Evolutionary conservation across 2,113 vertebrate species (phyloP).

Genomic region (Myanophis thanlyinensis): DNA sequence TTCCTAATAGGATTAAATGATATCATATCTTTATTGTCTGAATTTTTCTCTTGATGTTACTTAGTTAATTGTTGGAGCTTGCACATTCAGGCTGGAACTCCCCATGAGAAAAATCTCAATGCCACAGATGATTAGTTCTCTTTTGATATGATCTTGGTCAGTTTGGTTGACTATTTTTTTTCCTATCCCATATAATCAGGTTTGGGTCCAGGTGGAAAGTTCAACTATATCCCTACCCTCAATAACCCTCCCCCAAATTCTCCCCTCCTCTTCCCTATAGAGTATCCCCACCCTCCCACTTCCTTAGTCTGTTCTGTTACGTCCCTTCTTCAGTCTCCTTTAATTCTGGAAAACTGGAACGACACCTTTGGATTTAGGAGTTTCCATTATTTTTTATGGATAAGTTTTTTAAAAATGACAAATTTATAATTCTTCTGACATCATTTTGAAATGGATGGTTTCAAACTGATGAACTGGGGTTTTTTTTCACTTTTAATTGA

Average conservation of each 20-base stretch:
- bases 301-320: neutral
- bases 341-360: neutral
- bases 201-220: neutral
- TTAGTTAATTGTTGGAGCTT: neutral
- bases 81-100: neutral
- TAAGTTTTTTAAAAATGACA: neutral
- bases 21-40: neutral
- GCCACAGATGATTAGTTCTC: neutral
- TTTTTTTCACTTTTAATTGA: neutral
- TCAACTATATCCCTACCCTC: neutral
- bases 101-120: neutral
- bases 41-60: neutral
- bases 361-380: neutral
- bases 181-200: neutral
- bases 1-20: neutral
- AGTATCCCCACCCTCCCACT: neutral
- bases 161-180: neutral
- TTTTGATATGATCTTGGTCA: neutral
- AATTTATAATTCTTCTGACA: neutral
- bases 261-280: neutral
- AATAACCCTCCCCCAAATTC: neutral
- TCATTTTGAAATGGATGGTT: neutral
- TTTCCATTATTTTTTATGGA: neutral
- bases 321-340: neutral
- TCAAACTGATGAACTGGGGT: too few species aligned